Evolutionary conservation across 2,797 vertebrate species (phyloP).

Genomic region (Clarias fuscus): DNA sequence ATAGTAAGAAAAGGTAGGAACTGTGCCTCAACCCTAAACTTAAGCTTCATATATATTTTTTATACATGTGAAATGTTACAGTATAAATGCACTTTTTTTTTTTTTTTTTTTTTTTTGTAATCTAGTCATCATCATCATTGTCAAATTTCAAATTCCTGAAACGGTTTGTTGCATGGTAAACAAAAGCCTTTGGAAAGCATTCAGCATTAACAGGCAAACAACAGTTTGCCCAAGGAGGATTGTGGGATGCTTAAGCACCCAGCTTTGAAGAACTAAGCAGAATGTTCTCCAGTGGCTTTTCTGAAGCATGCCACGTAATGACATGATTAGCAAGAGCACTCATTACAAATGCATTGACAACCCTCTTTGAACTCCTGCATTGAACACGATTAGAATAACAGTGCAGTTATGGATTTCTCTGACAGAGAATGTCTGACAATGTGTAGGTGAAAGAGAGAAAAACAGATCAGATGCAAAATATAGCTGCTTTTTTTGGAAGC

Average conservation of each 20-base stretch:
- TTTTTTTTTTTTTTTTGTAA: not conserved
- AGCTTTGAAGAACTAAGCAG: conserved; percentile 73
- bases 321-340: conserved; percentile 71
- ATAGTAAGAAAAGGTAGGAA: not conserved
- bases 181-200: conserved; percentile 48
- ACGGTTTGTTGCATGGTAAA: conserved; percentile 41
- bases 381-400: conserved; percentile 67
- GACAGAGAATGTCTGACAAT: conserved; percentile 41
- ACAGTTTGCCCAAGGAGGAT: conserved; percentile 58
- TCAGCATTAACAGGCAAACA: conserved; percentile 48
- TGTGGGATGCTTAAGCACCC: conserved; percentile 56
- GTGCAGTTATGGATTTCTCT: conserved; percentile 49
- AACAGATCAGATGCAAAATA: not conserved
- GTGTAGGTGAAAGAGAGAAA: conserved; percentile 34
- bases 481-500: not conserved
- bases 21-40: not conserved
- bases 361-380: conserved; percentile 70
- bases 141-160: conserved; percentile 1
- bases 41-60: too few species aligned
- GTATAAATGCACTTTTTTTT: not conserved
- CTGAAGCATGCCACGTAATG: conserved; percentile 62
- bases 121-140: not conserved
- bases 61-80: not conserved
- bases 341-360: conserved; percentile 71
- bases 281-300: conserved; percentile 71